Conservation (phyloP, 2,888 invertebrate species). For the Tiphia femorata region DNA sequence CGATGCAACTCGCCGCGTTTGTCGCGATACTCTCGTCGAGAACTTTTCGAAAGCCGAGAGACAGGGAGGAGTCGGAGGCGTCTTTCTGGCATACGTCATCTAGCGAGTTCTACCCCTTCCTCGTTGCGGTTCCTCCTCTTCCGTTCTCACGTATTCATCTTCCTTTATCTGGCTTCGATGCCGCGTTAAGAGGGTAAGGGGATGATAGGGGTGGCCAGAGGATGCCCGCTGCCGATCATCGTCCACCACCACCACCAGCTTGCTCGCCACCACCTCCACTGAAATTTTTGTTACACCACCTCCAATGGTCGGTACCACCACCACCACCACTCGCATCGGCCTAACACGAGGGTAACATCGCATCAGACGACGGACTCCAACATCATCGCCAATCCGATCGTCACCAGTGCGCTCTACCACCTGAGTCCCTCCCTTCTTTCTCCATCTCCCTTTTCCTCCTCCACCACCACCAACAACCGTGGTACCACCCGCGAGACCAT, state of each 20-base stretch:
- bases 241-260: neutral
- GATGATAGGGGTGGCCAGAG: slow-evolving; percentile 14
- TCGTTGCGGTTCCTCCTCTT: slow-evolving; percentile 36
- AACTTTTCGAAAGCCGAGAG: slow-evolving; percentile 50
- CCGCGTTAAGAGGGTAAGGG: slow-evolving; percentile 37
- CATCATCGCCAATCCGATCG: neutral
- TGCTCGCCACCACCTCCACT: neutral
- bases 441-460: slow-evolving; percentile 20
- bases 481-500: slow-evolving; percentile 37
- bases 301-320: neutral
- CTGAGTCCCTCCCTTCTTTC: neutral
- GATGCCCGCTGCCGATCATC: slow-evolving; percentile 25
- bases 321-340: neutral
- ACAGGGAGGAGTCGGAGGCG: no score
- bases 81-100: slow-evolving; percentile 42
- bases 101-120: slow-evolving; percentile 41
- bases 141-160: no score
- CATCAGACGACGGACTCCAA: no score
- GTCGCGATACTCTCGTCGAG: slow-evolving; percentile 35
- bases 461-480: slow-evolving; percentile 34
- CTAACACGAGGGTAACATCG: no score
- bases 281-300: neutral
- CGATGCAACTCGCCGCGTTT: slow-evolving; percentile 42
- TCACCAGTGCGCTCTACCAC: neutral
- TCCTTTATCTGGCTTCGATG: no score